These are phyloP conservation scores for Toxotes lorentzi DNA, from an alignment of 2,797 vertebrate genomes.

Conservation along the genomic window DNA sequence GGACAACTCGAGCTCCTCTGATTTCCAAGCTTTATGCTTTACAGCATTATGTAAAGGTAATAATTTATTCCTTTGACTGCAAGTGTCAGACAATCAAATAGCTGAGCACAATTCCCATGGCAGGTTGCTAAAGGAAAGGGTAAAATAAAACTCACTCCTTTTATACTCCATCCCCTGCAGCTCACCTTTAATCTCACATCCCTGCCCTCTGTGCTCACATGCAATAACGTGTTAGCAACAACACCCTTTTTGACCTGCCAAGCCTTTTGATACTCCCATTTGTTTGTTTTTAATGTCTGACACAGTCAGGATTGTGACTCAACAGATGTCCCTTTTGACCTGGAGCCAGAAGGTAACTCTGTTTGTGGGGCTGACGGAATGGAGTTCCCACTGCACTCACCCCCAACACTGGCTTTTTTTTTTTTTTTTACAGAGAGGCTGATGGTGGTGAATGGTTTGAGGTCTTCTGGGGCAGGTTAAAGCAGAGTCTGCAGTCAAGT, in stretches of 20 bases:
- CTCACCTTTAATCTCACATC: slow-evolving; percentile 28
- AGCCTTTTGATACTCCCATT: slow-evolving; percentile 47
- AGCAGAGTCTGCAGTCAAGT: background rate
- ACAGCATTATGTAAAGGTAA: background rate
- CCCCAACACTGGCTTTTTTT: background rate
- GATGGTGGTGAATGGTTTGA: fast-evolving
- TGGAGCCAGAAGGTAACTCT: slow-evolving; percentile 21
- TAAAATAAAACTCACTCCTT: slow-evolving; percentile 33
- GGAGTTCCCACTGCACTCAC: background rate
- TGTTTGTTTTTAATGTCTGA: slow-evolving; percentile 35
- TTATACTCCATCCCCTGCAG: slow-evolving; percentile 11
- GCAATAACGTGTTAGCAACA: slow-evolving; percentile 45
- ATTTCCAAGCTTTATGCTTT: slow-evolving; percentile 3
- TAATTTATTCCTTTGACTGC: background rate
- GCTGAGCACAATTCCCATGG: slow-evolving; percentile 6
- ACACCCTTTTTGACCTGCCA: slow-evolving; percentile 44
- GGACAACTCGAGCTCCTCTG: background rate
- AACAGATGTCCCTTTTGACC: slow-evolving; percentile 21
- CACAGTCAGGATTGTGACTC: slow-evolving; percentile 28
- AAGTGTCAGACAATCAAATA: background rate
- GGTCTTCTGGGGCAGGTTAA: background rate
- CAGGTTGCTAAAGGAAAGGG: background rate
- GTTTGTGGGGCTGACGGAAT: background rate
- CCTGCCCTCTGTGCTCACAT: slow-evolving; percentile 40
- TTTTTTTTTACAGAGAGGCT: background rate